phyloP scores from a whole-genome alignment of 2,113 vertebrate species.

The Craseonycteris thonglongyai region DNA sequence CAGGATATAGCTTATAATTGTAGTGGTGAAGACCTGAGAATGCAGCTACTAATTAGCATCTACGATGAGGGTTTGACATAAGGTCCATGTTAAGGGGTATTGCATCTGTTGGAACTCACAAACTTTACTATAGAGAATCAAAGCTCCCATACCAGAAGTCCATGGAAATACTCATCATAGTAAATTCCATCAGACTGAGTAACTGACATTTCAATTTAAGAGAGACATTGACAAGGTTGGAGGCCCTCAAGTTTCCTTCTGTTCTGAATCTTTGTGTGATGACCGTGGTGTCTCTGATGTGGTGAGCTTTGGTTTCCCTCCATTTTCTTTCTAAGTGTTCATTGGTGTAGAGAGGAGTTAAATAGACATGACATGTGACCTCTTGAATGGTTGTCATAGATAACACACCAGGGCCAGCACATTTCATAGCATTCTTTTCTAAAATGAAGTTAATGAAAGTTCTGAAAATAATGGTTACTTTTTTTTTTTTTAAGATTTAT shows the following conservation, averaged over 20 bases:
- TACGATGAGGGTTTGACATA: background rate
- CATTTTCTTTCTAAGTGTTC: background rate
- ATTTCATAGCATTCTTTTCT: slow-evolving; percentile 20
- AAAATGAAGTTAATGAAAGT: slow-evolving; percentile 3
- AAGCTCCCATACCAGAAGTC: background rate
- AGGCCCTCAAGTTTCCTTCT: background rate
- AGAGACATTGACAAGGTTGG: background rate
- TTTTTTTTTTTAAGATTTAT: no score
- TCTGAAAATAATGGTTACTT: slow-evolving; percentile 37
- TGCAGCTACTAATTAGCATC: background rate
- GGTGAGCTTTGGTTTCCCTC: background rate
- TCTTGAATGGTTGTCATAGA: background rate
- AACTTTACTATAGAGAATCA: background rate
- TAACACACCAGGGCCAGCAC: background rate
- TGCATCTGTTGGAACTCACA: background rate
- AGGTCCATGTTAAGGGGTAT: background rate
- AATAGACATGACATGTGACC: background rate
- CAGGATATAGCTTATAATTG: background rate
- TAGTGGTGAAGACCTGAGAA: background rate
- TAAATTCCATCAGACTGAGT: background rate
- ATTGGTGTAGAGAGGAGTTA: background rate
- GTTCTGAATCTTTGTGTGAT: background rate
- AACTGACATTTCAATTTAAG: background rate
- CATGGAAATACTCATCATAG: background rate
- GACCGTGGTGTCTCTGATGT: background rate